Evolutionary conservation across 2,797 vertebrate genomes (phyloP), one percentile per base, ranked within the genome.

Genomic region (Catamblyrhynchus diadema): DNA sequence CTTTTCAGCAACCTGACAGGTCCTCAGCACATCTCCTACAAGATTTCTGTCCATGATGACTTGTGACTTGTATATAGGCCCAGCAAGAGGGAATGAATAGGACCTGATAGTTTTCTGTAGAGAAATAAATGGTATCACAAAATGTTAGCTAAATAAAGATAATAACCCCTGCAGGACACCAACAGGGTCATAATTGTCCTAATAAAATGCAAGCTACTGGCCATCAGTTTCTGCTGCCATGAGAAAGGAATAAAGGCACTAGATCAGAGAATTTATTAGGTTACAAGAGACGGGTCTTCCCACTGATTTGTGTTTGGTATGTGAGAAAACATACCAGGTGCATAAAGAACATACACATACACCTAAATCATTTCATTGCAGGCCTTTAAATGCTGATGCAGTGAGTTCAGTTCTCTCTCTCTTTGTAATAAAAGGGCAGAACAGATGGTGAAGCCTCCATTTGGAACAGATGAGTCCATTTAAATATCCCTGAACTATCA

Each of bases 251-350:
- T 83, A 93, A 92, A 84, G 71, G 32, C 80, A 54, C 54, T 73
- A 32, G 53, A 41, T 93, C 75, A 77, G 69, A 61, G 59, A 81
- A 92, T 95, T 94, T 95, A 85, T 95, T 90, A 56, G 59, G 41
- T 81, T 81, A 57, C 60, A 62, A 72, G 57, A 81, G 82, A 60
- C 62, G 61, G 44, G 44, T 73, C 64, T 92, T 87, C 70, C 14
- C 41, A 18, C 32, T 93, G 94, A 96, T 96, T 95, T 97, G 81
- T 96, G 70, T 90, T 90, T 95, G 73, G 75, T 74, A 17, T 96
- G 74, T 93, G 28, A 37, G 47, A 59, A 93, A 94, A 96, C 93
- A 94, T 95, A 80, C 47, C 81, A 86, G 90, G 45, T 78, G 57
- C 54, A 37, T 94, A 74, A 90, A 89, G 62, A 83, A 69, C 41